Evolutionary conservation across 2,888 invertebrate genomes (phyloP).

Genomic region (Lumbricus terrestris): DNA sequence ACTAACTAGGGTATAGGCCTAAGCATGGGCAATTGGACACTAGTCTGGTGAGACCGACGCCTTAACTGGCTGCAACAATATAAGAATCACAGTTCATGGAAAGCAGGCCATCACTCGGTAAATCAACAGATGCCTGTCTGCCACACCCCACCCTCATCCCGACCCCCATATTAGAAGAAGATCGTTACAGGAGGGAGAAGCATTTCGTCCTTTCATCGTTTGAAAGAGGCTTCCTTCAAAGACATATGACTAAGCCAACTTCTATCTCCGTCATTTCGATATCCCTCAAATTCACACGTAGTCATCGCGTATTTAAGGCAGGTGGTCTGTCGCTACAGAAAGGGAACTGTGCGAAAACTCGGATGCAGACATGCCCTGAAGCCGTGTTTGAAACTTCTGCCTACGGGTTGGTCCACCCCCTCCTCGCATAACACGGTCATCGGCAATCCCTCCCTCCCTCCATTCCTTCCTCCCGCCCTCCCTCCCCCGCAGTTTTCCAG

Average conservation of each 20-base stretch:
- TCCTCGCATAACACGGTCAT: background rate
- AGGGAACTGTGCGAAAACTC: background rate
- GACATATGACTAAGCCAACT: background rate
- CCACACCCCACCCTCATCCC: background rate
- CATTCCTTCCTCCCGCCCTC: no score
- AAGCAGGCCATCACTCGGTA: no score
- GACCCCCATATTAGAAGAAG: background rate
- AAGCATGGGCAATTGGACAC: no score
- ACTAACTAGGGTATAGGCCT: no score
- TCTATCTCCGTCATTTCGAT: background rate
- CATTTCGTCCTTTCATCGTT: background rate
- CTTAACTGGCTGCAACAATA: no score
- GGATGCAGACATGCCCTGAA: background rate
- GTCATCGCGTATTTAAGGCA: background rate
- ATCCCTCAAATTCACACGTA: background rate
- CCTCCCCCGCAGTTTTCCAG: background rate
- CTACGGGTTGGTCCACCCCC: no score
- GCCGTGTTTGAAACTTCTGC: background rate
- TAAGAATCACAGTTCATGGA: no score
- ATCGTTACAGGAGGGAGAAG: background rate
- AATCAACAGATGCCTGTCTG: background rate
- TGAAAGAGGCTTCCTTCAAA: background rate
- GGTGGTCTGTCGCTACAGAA: background rate
- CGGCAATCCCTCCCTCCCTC: background rate
- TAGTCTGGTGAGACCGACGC: no score